Percentiles rank a stretch among this genome's conserved stretches.
phyloP scores from a whole-genome alignment of 2,888 invertebrate species.

The Temnothorax rugatulus region DNA sequence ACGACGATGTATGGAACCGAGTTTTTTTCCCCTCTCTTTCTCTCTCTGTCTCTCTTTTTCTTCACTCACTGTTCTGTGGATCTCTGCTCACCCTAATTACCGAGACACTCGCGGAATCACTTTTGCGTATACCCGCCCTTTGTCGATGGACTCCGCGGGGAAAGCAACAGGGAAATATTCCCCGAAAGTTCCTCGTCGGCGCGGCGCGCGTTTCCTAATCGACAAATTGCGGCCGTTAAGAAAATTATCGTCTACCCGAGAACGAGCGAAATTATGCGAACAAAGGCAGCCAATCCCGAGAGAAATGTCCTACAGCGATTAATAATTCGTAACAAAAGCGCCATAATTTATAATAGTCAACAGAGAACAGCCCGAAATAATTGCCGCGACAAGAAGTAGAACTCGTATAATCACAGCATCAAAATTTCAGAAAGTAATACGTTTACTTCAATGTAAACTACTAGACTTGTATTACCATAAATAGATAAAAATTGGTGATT shows the following conservation, averaged over 20 bases:
- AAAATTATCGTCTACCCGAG: slow-evolving; percentile 36
- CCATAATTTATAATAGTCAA: not conserved
- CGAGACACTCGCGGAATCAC: slow-evolving; percentile 61
- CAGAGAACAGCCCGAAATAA: not conserved
- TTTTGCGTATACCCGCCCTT: slow-evolving; percentile 55
- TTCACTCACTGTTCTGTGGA: slow-evolving; percentile 67
- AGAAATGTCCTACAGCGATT: slow-evolving; percentile 3
- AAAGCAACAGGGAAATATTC: slow-evolving; percentile 28
- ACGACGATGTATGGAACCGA: slow-evolving; percentile 35
- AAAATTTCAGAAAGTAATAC: not conserved
- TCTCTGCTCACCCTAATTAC: slow-evolving; percentile 63
- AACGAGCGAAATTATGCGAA: slow-evolving; percentile 37
- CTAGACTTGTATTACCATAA: not conserved
- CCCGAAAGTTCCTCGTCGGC: slow-evolving; percentile 14
- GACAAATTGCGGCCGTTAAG: slow-evolving; percentile 24
- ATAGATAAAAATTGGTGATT: not conserved
- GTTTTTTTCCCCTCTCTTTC: slow-evolving; percentile 41
- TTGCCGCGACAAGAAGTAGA: not conserved
- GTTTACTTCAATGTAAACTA: not conserved
- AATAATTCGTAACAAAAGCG: slow-evolving; percentile 30
- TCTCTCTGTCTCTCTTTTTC: slow-evolving; percentile 57
- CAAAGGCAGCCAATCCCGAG: not conserved
- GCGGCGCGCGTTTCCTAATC: slow-evolving; percentile 25
- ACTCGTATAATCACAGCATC: not conserved
- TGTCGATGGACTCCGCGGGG: slow-evolving; percentile 52